These are phyloP conservation scores for Xyliphius kryptos DNA, from an alignment of 2,113 vertebrate genomes.

Conservation along the genomic window DNA sequence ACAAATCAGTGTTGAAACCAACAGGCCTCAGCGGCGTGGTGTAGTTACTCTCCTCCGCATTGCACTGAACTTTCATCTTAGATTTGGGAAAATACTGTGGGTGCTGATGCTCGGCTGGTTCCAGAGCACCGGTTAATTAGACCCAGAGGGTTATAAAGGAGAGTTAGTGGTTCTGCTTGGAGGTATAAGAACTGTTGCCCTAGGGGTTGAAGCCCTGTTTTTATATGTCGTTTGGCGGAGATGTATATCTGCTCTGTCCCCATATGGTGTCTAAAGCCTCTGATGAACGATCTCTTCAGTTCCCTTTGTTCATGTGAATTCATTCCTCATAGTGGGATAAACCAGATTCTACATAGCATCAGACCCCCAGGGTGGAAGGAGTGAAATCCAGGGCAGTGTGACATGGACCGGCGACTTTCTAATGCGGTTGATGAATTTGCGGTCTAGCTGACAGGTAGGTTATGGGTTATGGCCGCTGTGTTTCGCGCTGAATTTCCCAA, in stretches of 20 bases:
- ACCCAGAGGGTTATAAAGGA: constrained; percentile 36
- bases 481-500: too few species aligned
- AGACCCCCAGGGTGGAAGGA: not conserved
- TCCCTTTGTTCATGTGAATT: not conserved
- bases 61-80: not conserved
- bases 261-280: constrained; percentile 38
- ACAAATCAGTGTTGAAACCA: constrained; percentile 25
- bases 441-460: not conserved
- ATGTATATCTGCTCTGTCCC: constrained; percentile 44
- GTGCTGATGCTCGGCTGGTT: constrained; percentile 1
- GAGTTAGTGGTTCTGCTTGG: not conserved
- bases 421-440: not conserved
- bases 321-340: constrained; percentile 29
- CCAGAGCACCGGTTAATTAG: constrained; percentile 41
- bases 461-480: too few species aligned
- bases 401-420: not conserved
- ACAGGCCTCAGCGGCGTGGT: not conserved
- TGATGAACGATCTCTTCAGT: constrained; percentile 45
- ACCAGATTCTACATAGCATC: constrained; percentile 5
- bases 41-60: not conserved
- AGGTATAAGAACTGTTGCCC: constrained; percentile 23
- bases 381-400: not conserved
- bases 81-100: not conserved
- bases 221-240: constrained; percentile 36
- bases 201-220: constrained; percentile 28